phyloP scores from a whole-genome alignment of 2,113 vertebrate genomes.

The Eulacestoma nigropectus region DNA sequence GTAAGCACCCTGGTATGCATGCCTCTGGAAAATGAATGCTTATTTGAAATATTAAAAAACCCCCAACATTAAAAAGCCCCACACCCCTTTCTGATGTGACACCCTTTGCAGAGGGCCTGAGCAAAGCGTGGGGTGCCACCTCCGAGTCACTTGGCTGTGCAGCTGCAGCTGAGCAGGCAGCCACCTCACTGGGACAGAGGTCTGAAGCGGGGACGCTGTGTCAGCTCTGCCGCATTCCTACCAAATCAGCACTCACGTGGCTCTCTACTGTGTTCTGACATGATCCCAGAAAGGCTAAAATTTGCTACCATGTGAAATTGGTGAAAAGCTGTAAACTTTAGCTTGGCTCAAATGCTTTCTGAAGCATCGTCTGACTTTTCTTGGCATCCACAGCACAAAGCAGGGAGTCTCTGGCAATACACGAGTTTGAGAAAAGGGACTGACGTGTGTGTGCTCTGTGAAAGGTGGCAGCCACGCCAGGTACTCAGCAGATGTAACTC shows the following conservation, averaged over 20 bases:
- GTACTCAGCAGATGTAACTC: neutral
- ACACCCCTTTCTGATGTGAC: neutral
- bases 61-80: neutral
- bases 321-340: neutral
- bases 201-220: neutral
- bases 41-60: neutral
- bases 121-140: accelerated
- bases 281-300: neutral
- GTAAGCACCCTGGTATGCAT: neutral
- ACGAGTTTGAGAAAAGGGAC: neutral
- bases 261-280: neutral
- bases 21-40: neutral
- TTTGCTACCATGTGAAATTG: neutral
- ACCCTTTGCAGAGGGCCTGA: neutral
- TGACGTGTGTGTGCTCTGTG: accelerated
- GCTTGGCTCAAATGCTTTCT: neutral
- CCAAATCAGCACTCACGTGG: neutral
- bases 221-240: neutral
- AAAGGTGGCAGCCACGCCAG: neutral
- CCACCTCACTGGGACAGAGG: neutral
- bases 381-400: neutral
- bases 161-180: neutral
- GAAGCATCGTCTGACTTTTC: accelerated
- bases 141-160: neutral
- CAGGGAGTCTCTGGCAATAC: neutral